Conservation (phyloP, 1,140 invertebrate species). For the Papilio polytes region DNA sequence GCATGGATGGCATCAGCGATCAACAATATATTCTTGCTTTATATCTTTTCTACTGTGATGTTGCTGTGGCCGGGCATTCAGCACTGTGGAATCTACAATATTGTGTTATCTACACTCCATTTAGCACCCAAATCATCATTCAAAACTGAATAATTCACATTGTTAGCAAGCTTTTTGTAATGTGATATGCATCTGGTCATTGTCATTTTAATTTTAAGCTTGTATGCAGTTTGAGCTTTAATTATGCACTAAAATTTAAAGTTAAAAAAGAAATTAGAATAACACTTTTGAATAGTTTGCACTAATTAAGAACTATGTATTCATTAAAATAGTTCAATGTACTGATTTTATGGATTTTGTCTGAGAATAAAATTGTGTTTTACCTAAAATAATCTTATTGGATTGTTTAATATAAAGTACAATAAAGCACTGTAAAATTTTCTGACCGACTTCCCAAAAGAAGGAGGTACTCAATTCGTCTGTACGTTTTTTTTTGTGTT, state of each 20-base stretch:
- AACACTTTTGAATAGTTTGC: neutral
- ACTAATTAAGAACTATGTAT: neutral
- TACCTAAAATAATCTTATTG: neutral
- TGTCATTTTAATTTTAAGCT: constrained; percentile 72
- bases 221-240: constrained; percentile 72
- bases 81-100: constrained; percentile 65
- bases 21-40: constrained; percentile 92
- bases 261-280: constrained; percentile 29
- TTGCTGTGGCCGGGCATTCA: constrained; percentile 84
- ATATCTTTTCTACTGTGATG: constrained; percentile 84
- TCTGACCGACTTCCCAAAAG: no score
- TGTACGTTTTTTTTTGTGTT: no score
- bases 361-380: neutral
- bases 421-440: neutral
- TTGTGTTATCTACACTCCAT: constrained; percentile 61
- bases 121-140: constrained; percentile 58
- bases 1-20: constrained; percentile 92
- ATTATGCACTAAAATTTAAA: constrained; percentile 59
- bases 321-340: neutral
- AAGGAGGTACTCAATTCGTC: no score
- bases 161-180: constrained; percentile 47
- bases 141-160: constrained; percentile 60
- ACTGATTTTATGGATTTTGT: neutral
- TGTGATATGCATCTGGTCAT: constrained; percentile 75
- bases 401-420: neutral